Conservation (phyloP, 2,113 vertebrate species). For the Spheniscus mendiculus region DNA sequence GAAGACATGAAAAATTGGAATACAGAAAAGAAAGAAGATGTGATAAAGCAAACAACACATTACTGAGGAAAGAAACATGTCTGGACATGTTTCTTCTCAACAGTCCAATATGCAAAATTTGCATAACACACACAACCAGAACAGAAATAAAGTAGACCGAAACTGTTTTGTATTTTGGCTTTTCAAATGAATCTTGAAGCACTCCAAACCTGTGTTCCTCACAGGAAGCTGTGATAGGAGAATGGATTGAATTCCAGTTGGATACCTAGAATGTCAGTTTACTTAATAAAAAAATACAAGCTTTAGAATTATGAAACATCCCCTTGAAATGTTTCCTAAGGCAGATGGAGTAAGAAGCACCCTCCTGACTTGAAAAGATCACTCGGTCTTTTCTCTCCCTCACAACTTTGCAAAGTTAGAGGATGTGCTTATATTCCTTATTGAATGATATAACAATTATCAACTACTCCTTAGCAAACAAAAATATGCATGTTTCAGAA, state of each 20-base stretch:
- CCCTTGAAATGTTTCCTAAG: not conserved
- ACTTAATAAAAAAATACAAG: not conserved
- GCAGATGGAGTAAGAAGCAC: not conserved
- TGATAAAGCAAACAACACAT: not conserved
- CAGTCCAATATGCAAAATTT: not conserved
- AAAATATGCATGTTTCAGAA: not conserved
- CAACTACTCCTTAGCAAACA: not conserved
- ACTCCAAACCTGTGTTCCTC: not conserved
- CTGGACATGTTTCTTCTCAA: too few species aligned
- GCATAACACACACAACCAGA: not conserved
- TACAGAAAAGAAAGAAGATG: not conserved
- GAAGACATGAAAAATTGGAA: not conserved
- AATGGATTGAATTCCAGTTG: not conserved
- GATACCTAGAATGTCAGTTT: not conserved
- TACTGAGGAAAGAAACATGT: not conserved
- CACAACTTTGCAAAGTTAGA: not conserved
- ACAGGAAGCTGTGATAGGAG: not conserved
- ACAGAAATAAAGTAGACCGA: not conserved
- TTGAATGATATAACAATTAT: not conserved
- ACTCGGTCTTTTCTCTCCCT: not conserved
- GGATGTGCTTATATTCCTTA: not conserved
- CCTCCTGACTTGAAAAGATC: not conserved
- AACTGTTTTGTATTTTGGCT: not conserved
- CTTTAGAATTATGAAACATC: not conserved
- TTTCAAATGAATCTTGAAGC: not conserved